Percentiles rank a stretch among this genome's conserved stretches.
Evolutionary conservation across 2,888 invertebrate species (phyloP).

Genomic region (Xylota segnis): DNA sequence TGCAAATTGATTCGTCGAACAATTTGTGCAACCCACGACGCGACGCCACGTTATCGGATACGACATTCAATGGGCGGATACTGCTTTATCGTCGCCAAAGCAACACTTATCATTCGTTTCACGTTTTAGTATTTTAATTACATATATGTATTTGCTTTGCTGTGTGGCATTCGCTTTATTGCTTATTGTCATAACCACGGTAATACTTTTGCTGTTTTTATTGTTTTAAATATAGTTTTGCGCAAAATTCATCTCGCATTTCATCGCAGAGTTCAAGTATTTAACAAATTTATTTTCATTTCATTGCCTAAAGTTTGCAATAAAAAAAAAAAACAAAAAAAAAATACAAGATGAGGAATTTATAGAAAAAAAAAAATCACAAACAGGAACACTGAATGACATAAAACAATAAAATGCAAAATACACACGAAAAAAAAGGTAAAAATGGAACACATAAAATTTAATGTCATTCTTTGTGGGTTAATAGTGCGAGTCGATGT

Average conservation of each 20-base stretch:
- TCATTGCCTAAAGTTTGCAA: slow-evolving; percentile 21
- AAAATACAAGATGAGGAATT: slow-evolving; percentile 16
- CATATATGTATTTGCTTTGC: neutral
- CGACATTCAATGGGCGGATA: slow-evolving; percentile 31
- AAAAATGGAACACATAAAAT: slow-evolving; percentile 18
- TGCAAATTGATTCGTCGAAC: slow-evolving; percentile 22
- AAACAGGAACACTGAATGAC: slow-evolving; percentile 15
- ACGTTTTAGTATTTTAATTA: slow-evolving; percentile 34
- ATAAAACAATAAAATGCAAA: slow-evolving; percentile 9
- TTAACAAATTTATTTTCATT: slow-evolving; percentile 31
- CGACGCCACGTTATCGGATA: slow-evolving; percentile 20
- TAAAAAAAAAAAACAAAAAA: slow-evolving; percentile 10
- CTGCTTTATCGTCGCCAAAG: neutral
- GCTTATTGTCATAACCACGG: slow-evolving; percentile 21
- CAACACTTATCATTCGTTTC: slow-evolving; percentile 33
- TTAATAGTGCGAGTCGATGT: slow-evolving; percentile 6
- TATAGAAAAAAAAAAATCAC: slow-evolving; percentile 3
- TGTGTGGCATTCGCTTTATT: neutral
- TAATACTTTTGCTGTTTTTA: slow-evolving; percentile 8
- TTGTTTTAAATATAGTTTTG: slow-evolving; percentile 12
- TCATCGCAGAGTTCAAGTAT: slow-evolving; percentile 30
- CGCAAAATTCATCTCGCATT: slow-evolving; percentile 41
- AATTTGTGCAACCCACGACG: neutral
- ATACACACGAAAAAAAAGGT: slow-evolving; percentile 16
- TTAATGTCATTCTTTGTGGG: slow-evolving; percentile 15